These are phyloP conservation scores for Gobiocypris rarus DNA, from an alignment of 2,113 vertebrate genomes.

Conservation along the genomic window DNA sequence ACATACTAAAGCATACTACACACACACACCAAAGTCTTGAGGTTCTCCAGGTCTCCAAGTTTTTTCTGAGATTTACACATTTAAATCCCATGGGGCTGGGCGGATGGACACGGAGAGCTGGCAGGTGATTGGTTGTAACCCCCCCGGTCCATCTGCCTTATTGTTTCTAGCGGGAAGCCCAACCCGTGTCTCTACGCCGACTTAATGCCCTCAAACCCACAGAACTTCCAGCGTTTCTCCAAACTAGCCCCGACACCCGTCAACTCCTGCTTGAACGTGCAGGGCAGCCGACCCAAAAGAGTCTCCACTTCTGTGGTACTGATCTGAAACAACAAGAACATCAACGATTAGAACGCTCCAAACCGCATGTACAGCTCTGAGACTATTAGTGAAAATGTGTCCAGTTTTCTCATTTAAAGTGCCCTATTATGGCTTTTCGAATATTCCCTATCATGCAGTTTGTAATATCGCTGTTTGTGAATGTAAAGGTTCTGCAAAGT, in stretches of 20 bases:
- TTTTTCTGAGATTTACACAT: constrained; percentile 16
- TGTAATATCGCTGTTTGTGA: too few relatives aligned
- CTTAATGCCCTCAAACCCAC: constrained; percentile 93
- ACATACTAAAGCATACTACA: constrained; percentile 37
- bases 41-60: constrained; percentile 32
- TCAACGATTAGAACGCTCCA: not conserved
- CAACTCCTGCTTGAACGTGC: constrained; percentile 93
- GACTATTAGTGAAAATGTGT: not conserved
- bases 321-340: constrained; percentile 75
- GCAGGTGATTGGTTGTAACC: constrained; percentile 15
- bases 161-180: not conserved
- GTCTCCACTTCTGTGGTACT: constrained; percentile 87
- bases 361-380: not conserved
- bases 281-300: constrained; percentile 88
- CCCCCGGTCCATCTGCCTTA: constrained; percentile 2
- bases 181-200: constrained; percentile 75
- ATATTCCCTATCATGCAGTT: too few relatives aligned
- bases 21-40: constrained; percentile 26
- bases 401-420: not conserved
- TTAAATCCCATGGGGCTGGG: not conserved
- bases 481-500: too few relatives aligned
- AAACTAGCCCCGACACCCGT: constrained; percentile 93
- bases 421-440: too few relatives aligned
- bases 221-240: constrained; percentile 97
- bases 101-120: constrained; percentile 1